Evolutionary conservation across 2,113 vertebrate genomes (phyloP), one percentile per base, ranked within the genome.

Genomic region (Chauna torquata): DNA sequence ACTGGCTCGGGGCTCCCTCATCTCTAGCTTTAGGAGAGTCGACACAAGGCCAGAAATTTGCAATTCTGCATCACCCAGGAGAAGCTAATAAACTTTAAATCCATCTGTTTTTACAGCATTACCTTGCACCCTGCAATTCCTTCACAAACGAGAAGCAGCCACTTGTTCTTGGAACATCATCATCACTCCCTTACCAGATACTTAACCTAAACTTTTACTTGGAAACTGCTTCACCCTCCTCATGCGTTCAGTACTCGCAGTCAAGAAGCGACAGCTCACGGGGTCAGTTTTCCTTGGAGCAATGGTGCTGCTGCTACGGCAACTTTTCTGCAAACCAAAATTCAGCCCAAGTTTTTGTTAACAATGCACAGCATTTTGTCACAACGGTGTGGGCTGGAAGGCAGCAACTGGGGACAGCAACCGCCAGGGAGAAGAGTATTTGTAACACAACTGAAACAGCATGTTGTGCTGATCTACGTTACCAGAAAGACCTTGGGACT

Each of bases 221-320:
- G 42, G 64, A 20, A 38, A 20, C 0, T 5, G 78, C 71, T 50
- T 57, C 27, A 1, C 49, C 44, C 5, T 42, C 77, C 62, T n/a
- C 1, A 7, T 1, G 18, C 5, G 1, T 6, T 38, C 74, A 4
- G 30, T 8, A 1, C 74, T 49, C 27, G 2, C 24, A 4, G 44
- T 7, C 68, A 15, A 6, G 24, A 34, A 30, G 45, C 3, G 0
- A 18, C 38, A 6, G 34, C 45, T 18, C 32, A 1, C 66, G 15
- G 19, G 66, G 45, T n/a, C 66, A 34, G 4, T 14, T 44, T 3
- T 28, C 42, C 44, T 38, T 47, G 1, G 9, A 44, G 74, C n/a
- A 57, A 45, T 1, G 0, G 18, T 14, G 25, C 68, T 17, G 44
- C 52, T n/a, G 40, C 75, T 20, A 4, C 22, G 0, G 18, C 22